Evolutionary conservation across 2,797 vertebrate genomes (phyloP), one percentile per base, ranked within the genome.

Genomic region (Spinus olivaceus): DNA sequence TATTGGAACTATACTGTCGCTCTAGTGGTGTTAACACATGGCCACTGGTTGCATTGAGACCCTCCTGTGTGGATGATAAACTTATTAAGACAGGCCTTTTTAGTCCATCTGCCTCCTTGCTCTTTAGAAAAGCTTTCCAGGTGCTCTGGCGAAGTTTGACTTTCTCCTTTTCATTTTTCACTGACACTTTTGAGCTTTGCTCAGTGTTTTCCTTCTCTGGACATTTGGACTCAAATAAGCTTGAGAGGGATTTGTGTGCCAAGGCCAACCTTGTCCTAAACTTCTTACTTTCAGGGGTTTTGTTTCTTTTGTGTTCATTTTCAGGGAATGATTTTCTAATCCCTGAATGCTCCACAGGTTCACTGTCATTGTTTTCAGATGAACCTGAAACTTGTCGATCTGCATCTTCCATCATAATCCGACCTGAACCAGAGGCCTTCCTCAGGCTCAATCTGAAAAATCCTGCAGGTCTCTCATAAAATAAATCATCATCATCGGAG

Each of bases 181-280:
- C 16, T 21, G 94, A 73, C 14, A 65, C 46, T 50, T 91, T 97
- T 23, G 90, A 91, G 64, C 47, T 94, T 76, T 96, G 97, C 14
- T 97, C 93, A 8, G 89, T 60, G 21, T 92, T 97, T 61, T 98
- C 98, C 81, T 98, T 98, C 65, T 99, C 98, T 64, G 95, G 53
- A 35, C 93, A 96, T 88, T 96, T 98, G 22, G 98, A 98, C 95
- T 99, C 99, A 95, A 99, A 99, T 47, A 99, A 98, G 70, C 98
- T 98, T 33, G 98, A 98, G 25, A 99, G 97, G 17, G 99, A 99
- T 94, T 98, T 98, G 46, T 99, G 99, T 21, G 98, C 99, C 92
- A 98, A 98, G 71, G 98, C 98, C 30, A 99, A 94, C 53, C 98
- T 98, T 77, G 98, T 98, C 54, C 96, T 98, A 49, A 99, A 97